These are phyloP conservation scores for Spilarctia lutea DNA, from an alignment of 2,888 invertebrate species.

Conservation along the genomic window DNA sequence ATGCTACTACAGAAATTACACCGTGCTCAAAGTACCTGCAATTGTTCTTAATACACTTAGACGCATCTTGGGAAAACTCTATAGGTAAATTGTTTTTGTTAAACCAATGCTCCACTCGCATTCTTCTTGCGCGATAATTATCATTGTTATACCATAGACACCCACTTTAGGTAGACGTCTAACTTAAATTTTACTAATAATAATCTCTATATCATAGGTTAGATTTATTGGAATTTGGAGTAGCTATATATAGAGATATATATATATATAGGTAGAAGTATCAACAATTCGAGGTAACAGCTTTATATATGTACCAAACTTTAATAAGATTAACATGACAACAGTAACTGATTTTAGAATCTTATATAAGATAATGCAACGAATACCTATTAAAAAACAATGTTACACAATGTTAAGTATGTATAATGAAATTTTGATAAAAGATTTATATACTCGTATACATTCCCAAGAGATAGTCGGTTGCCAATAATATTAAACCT, in stretches of 20 bases:
- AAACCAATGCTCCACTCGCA: not conserved
- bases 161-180: not conserved
- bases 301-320: not conserved
- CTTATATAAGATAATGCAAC: no score
- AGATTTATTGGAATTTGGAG: no score
- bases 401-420: not conserved
- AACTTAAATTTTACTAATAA: no score
- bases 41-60: not conserved
- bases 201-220: no score
- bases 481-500: slow-evolving; percentile 1
- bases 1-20: not conserved
- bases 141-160: not conserved
- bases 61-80: not conserved
- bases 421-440: not conserved
- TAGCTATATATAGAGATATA: no score
- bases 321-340: not conserved
- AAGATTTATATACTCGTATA: not conserved
- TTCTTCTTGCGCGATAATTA: not conserved
- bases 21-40: not conserved
- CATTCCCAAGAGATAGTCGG: not conserved
- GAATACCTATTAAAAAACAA: no score
- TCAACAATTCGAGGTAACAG: not conserved
- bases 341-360: no score
- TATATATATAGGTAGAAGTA: no score
- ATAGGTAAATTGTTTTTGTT: not conserved